Evolutionary conservation across 2,113 vertebrate genomes (phyloP).

Genomic region (Prunella himalayana): DNA sequence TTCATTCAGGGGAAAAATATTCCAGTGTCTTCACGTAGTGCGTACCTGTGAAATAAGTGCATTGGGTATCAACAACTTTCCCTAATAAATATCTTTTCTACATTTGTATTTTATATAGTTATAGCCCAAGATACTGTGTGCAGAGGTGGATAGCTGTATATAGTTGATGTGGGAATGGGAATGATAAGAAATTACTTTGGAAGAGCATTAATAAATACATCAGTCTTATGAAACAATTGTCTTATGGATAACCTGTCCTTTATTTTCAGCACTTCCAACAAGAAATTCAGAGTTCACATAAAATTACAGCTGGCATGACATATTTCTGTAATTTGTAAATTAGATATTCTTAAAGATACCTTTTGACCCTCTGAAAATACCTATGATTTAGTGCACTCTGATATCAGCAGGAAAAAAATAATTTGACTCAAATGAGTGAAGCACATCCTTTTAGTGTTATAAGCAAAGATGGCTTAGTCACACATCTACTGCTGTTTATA

Average conservation of each 20-base stretch:
- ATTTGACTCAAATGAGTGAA: not conserved
- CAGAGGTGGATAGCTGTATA: not conserved
- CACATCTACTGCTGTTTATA: not conserved
- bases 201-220: conserved; percentile 35
- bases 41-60: not conserved
- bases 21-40: not conserved
- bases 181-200: not conserved
- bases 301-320: not conserved
- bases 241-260: not conserved
- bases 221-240: not conserved
- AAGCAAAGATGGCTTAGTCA: not conserved
- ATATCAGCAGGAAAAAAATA: conserved; percentile 16
- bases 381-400: not conserved
- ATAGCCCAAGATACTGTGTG: not conserved
- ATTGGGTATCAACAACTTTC: not conserved
- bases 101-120: not conserved
- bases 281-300: not conserved
- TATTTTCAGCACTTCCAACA: not conserved
- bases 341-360: not conserved
- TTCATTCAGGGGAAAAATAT: not conserved
- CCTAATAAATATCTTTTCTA: not conserved
- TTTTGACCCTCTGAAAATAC: not conserved
- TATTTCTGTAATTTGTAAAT: not conserved
- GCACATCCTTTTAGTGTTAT: not conserved
- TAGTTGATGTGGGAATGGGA: not conserved